A percentile compares a stretch with the other conserved stretches of the same genome.
These are phyloP conservation scores for Saxidomus purpurata DNA, from an alignment of 1,140 invertebrate genomes.

Conservation along the genomic window DNA sequence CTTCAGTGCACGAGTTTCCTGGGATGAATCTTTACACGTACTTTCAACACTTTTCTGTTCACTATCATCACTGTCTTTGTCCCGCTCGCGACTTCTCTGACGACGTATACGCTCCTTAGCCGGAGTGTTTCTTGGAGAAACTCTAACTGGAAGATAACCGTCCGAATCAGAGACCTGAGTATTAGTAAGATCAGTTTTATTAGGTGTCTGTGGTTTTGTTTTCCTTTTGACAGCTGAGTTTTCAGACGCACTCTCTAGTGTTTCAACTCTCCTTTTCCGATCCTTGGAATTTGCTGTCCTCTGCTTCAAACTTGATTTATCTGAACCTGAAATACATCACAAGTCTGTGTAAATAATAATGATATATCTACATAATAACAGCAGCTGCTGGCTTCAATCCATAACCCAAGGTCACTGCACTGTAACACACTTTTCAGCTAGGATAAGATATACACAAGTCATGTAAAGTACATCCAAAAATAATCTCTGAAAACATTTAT, in stretches of 20 bases:
- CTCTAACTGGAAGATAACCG: slow-evolving; percentile 16
- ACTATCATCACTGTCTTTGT: slow-evolving; percentile 21
- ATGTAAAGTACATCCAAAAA: too few relatives aligned
- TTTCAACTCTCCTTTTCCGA: slow-evolving; percentile 24
- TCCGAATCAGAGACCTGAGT: not conserved
- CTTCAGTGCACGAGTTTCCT: slow-evolving; percentile 16
- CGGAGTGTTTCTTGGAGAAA: slow-evolving; percentile 59
- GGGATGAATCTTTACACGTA: not conserved
- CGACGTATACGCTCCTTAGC: slow-evolving; percentile 47
- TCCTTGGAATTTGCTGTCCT: slow-evolving; percentile 19
- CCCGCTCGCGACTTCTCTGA: slow-evolving; percentile 46
- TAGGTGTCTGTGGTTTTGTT: slow-evolving; percentile 19
- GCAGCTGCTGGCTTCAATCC: too few relatives aligned
- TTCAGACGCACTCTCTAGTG: not conserved
- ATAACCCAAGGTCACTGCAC: too few relatives aligned
- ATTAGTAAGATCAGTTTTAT: slow-evolving; percentile 5
- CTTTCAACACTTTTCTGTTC: slow-evolving; percentile 19
- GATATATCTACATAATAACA: too few relatives aligned
- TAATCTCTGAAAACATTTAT: too few relatives aligned
- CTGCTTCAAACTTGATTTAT: slow-evolving; percentile 31
- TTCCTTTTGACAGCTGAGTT: not conserved
- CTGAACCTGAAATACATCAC: slow-evolving; percentile 30
- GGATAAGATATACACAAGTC: too few relatives aligned
- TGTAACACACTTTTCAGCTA: too few relatives aligned
- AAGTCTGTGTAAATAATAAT: not conserved